These are phyloP conservation scores for Sarcophaga subvicina DNA, from an alignment of 2,888 invertebrate species.

Conservation along the genomic window DNA sequence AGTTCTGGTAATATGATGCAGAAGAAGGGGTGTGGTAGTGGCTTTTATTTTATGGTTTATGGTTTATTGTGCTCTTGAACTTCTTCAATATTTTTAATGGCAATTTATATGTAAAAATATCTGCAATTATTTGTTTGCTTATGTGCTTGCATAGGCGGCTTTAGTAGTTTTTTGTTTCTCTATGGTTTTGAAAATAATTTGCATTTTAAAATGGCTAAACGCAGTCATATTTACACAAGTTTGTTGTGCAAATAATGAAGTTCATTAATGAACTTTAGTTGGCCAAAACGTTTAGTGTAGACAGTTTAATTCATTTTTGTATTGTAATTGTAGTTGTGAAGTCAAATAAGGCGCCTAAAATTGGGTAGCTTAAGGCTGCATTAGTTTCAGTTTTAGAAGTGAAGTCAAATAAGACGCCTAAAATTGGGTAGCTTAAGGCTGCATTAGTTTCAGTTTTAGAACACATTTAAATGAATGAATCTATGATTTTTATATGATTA, in stretches of 20 bases:
- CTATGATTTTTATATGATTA: too few species aligned
- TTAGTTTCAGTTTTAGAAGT: not conserved
- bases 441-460: not conserved
- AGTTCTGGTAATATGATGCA: too few species aligned
- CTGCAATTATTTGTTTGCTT: slow-evolving; percentile 19
- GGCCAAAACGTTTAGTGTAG: not conserved
- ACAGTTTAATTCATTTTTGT: not conserved
- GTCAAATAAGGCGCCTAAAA: too few species aligned
- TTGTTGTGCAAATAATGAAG: slow-evolving; percentile 23
- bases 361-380: slow-evolving; percentile 16
- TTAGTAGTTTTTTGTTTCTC: not conserved
- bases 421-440: slow-evolving; percentile 7
- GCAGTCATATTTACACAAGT: slow-evolving; percentile 22
- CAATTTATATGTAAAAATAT: slow-evolving; percentile 1
- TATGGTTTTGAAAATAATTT: not conserved
- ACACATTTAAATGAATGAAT: not conserved
- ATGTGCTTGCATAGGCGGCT: slow-evolving; percentile 6
- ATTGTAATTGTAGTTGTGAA: too few species aligned
- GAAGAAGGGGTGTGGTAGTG: too few species aligned
- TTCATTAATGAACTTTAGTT: slow-evolving; percentile 28
- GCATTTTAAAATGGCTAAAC: not conserved
- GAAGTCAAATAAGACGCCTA: too few species aligned
- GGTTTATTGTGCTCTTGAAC: slow-evolving; percentile 54
- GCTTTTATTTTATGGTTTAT: slow-evolving; percentile 7
- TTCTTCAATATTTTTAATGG: slow-evolving; percentile 34